Conservation (phyloP, 2,797 vertebrate genomes). For the Tragopan temminckii region DNA sequence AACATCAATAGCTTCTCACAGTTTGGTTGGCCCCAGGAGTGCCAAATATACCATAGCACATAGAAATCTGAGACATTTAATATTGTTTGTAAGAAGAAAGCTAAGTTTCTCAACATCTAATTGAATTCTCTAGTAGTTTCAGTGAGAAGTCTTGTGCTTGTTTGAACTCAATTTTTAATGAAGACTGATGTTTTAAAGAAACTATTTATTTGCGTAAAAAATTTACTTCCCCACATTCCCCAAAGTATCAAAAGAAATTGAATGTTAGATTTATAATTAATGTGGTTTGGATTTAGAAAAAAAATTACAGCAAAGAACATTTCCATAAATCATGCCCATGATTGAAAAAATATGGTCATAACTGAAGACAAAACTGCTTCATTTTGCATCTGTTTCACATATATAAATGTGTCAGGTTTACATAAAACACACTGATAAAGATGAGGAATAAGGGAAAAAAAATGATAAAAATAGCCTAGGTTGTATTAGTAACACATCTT, state of each 20-base stretch:
- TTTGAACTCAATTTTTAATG: constrained; percentile 68
- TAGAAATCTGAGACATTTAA: constrained; percentile 55
- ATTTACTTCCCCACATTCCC: constrained; percentile 55
- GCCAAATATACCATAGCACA: constrained; percentile 40
- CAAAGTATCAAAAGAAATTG: constrained; percentile 64
- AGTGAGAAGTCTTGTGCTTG: constrained; percentile 21
- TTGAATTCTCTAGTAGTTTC: constrained; percentile 53
- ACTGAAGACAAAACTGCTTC: constrained; percentile 76
- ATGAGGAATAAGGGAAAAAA: constrained; percentile 79
- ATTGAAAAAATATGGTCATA: constrained; percentile 82
- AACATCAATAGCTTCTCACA: constrained; percentile 58
- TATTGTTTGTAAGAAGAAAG: constrained; percentile 45
- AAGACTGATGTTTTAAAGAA: constrained; percentile 72
- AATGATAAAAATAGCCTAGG: constrained; percentile 78
- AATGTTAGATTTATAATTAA: constrained; percentile 80
- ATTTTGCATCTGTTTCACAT: constrained; percentile 84
- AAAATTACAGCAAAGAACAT: constrained; percentile 74
- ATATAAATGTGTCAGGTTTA: constrained; percentile 83
- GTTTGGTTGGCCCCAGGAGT: constrained; percentile 35
- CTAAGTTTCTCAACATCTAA: constrained; percentile 64
- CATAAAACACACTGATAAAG: constrained; percentile 82
- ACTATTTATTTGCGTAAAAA: constrained; percentile 64
- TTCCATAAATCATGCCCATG: constrained; percentile 83
- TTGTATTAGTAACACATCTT: constrained; percentile 74
- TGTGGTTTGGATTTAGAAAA: constrained; percentile 74